A percentile compares a stretch with the other conserved stretches of the same genome.
Conservation (phyloP, 1,140 invertebrate genomes). For the Rhizoglyphus robini region DNA sequence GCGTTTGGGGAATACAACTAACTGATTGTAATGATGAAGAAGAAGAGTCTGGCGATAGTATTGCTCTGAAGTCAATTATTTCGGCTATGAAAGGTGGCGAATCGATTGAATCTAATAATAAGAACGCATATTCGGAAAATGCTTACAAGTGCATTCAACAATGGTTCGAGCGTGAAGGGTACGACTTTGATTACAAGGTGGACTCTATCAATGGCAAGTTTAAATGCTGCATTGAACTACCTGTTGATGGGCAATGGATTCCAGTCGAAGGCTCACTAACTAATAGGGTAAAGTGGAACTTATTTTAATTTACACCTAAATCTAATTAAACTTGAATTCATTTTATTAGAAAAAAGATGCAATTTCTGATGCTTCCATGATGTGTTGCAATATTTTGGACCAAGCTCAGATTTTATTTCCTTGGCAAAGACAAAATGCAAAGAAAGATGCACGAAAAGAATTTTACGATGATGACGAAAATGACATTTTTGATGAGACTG, state of each 20-base stretch:
- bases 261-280: constrained; percentile 11
- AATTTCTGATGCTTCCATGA: constrained; percentile 17
- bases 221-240: constrained; percentile 20
- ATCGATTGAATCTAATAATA: background rate
- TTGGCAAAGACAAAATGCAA: constrained; percentile 20
- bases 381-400: constrained; percentile 20
- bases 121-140: constrained; percentile 18
- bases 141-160: constrained; percentile 21
- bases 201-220: constrained; percentile 17
- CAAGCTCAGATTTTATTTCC: constrained; percentile 22
- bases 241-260: constrained; percentile 21
- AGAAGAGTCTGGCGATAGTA: constrained; percentile 2
- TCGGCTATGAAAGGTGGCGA: constrained; percentile 11
- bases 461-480: constrained; percentile 16
- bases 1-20: constrained; percentile 20
- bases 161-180: constrained; percentile 23
- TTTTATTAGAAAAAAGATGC: constrained; percentile 22
- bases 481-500: constrained; percentile 19
- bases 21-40: constrained; percentile 12
- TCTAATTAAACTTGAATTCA: background rate
- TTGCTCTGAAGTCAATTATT: constrained; percentile 1
- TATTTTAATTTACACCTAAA: constrained; percentile 1
- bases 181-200: constrained; percentile 22
- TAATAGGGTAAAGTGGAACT: background rate
- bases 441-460: background rate